Evolutionary conservation across 2,888 invertebrate species (phyloP).

Genomic region (Caenorhabditis zanzibari): DNA sequence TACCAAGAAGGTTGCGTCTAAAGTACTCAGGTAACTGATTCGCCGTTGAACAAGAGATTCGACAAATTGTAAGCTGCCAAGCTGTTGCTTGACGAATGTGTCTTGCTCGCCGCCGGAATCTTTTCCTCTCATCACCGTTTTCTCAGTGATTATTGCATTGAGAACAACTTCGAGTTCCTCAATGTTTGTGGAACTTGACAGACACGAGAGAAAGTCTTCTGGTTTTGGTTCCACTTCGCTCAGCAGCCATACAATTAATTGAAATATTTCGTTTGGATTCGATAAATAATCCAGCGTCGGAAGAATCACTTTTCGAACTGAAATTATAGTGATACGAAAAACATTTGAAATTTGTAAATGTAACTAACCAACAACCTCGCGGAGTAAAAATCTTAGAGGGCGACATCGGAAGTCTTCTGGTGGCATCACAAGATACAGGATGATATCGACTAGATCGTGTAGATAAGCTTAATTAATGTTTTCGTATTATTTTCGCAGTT

Average conservation of each 20-base stretch:
- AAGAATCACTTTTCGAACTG: slow-evolving; percentile 86
- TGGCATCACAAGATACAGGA: slow-evolving; percentile 91
- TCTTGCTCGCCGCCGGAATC: slow-evolving; percentile 93
- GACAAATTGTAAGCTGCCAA: slow-evolving; percentile 91
- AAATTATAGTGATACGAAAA: neutral
- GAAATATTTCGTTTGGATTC: slow-evolving; percentile 94
- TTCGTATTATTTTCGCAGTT: no score
- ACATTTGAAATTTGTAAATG: neutral
- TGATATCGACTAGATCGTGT: slow-evolving; percentile 90
- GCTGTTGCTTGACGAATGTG: slow-evolving; percentile 90
- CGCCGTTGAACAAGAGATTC: slow-evolving; percentile 74
- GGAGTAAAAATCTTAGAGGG: slow-evolving; percentile 88
- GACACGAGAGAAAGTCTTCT: slow-evolving; percentile 91
- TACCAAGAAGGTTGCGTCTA: slow-evolving; percentile 26
- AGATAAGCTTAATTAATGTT: slow-evolving; percentile 87
- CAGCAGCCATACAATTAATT: slow-evolving; percentile 92
- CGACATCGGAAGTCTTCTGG: slow-evolving; percentile 92
- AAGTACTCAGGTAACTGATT: slow-evolving; percentile 38
- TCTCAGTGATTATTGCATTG: slow-evolving; percentile 90
- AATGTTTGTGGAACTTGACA: slow-evolving; percentile 89
- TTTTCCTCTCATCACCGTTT: slow-evolving; percentile 88
- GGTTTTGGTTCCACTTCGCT: slow-evolving; percentile 89
- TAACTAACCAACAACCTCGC: slow-evolving; percentile 84
- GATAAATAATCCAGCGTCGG: slow-evolving; percentile 89
- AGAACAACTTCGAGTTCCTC: slow-evolving; percentile 91